Conservation (phyloP, 2,113 vertebrate species). For the Herpetotheres cachinnans region DNA sequence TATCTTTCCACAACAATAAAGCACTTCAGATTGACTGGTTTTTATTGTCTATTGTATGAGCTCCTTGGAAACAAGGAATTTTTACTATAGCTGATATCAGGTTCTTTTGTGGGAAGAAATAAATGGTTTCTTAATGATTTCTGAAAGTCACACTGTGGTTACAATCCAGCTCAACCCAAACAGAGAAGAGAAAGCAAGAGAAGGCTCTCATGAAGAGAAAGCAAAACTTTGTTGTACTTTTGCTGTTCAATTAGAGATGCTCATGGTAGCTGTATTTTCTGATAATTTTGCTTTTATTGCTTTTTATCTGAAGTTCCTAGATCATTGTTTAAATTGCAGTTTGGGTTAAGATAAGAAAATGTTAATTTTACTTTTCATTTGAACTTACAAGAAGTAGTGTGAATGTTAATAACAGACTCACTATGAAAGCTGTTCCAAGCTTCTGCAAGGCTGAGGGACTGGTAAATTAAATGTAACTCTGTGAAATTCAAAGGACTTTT, state of each 20-base stretch:
- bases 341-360: background rate
- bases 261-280: background rate
- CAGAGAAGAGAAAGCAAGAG: background rate
- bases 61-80: background rate
- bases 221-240: background rate
- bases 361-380: background rate
- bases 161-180: background rate
- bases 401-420: background rate
- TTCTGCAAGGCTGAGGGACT: background rate
- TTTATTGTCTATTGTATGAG: background rate
- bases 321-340: background rate
- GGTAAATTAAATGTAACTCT: background rate
- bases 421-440: background rate
- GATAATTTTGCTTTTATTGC: background rate
- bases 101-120: slow-evolving; percentile 1
- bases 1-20: background rate
- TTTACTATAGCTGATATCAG: background rate
- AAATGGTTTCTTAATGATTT: background rate
- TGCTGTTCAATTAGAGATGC: background rate
- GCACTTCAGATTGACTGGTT: background rate
- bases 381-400: background rate
- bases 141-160: background rate
- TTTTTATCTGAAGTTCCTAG: background rate
- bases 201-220: background rate
- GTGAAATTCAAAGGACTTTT: background rate